A percentile compares a stretch with the other conserved stretches of the same genome.
phyloP scores from a whole-genome alignment of 2,113 vertebrate genomes.

The Eurypyga helias region DNA sequence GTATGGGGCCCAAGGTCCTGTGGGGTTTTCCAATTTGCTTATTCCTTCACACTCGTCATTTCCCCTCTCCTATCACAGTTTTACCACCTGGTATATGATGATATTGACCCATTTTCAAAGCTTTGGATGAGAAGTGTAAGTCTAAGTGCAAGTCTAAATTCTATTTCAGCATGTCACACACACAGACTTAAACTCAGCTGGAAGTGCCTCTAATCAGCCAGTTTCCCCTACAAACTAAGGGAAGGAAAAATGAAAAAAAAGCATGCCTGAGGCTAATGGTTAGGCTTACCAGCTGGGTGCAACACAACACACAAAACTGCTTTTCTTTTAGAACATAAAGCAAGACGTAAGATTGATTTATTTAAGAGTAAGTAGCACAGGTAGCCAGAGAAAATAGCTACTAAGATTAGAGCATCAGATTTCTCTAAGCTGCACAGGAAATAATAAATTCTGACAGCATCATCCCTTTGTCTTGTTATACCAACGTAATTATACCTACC shows the following conservation, averaged over 20 bases:
- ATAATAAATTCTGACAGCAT: conserved; percentile 7
- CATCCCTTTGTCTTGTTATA: background rate
- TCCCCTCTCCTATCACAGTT: background rate
- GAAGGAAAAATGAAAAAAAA: conserved; percentile 20
- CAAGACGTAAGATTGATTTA: background rate
- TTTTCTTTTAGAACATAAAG: conserved; percentile 37
- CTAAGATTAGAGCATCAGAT: background rate
- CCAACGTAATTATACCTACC: background rate
- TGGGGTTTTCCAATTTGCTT: background rate
- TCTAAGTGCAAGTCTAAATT: background rate
- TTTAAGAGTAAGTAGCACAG: background rate
- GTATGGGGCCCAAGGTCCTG: background rate
- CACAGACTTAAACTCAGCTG: conserved; percentile 42
- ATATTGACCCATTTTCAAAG: conserved; percentile 1
- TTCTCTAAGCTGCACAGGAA: background rate
- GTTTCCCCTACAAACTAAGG: background rate
- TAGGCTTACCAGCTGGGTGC: conserved; percentile 13
- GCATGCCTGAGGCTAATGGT: conserved; percentile 19
- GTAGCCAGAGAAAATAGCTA: conserved; percentile 14
- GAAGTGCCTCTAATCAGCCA: conserved; percentile 34
- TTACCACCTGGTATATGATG: background rate
- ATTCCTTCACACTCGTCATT: background rate
- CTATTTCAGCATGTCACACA: background rate
- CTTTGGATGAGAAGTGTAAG: background rate
- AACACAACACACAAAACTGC: background rate